Percentiles rank a stretch among this genome's conserved stretches.
Conservation (phyloP, 2,888 invertebrate species). For the Sarcophaga caerulescens region DNA sequence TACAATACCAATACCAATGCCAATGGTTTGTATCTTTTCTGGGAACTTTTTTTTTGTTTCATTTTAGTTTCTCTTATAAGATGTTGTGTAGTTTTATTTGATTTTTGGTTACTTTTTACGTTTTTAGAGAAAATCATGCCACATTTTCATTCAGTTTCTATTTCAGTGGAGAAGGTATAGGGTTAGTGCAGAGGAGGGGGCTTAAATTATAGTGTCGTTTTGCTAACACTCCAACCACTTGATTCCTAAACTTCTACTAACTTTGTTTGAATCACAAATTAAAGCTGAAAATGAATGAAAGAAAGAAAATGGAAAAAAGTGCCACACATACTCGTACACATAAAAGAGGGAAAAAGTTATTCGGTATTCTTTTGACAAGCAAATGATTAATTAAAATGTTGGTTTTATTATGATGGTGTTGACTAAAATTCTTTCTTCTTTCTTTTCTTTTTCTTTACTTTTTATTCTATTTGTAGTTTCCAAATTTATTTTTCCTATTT, state of each 20-base stretch:
- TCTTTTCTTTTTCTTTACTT: neutral
- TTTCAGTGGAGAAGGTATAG: too few relatives aligned
- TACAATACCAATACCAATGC: neutral
- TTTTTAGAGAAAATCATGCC: neutral
- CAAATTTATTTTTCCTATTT: neutral
- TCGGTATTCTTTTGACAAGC: constrained; percentile 53
- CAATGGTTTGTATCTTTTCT: neutral
- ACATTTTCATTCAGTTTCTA: too few relatives aligned
- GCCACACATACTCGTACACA: neutral
- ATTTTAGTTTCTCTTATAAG: neutral
- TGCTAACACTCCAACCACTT: neutral
- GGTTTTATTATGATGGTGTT: constrained; percentile 53
- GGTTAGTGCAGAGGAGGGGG: too few relatives aligned
- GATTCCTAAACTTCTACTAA: constrained; percentile 1
- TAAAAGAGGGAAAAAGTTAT: constrained; percentile 12
- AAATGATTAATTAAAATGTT: constrained; percentile 65
- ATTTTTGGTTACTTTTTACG: constrained; percentile 24
- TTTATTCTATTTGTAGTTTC: constrained; percentile 3
- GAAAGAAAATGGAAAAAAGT: neutral
- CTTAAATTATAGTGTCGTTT: constrained; percentile 20
- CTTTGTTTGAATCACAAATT: constrained; percentile 6
- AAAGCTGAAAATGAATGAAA: neutral
- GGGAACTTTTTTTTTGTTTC: neutral
- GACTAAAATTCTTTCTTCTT: constrained; percentile 23
- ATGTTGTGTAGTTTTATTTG: constrained; percentile 14